A percentile compares a stretch with the other conserved stretches of the same genome.
phyloP scores from a whole-genome alignment of 2,888 invertebrate species.

The Trissolcus japonicus region DNA sequence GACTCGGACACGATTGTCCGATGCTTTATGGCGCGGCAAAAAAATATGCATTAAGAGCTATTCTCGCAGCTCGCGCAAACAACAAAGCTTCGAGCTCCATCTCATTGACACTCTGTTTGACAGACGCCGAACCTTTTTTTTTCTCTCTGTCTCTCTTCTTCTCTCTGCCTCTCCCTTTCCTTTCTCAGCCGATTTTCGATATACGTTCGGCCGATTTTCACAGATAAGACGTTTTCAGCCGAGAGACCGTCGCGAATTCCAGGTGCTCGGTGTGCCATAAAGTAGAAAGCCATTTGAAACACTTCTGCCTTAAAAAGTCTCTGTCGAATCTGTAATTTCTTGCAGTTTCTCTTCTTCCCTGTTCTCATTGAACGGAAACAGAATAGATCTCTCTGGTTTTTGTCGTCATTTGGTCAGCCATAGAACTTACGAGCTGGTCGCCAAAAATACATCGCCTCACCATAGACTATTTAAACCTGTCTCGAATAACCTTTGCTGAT shows the following conservation, averaged over 20 bases:
- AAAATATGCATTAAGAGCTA: conserved; percentile 40
- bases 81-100: conserved; percentile 12
- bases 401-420: conserved; percentile 1
- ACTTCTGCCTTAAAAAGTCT: conserved; percentile 50
- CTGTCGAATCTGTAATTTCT: conserved; percentile 34
- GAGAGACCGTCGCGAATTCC: conserved; percentile 52
- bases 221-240: conserved; percentile 25
- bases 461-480: conserved; percentile 19
- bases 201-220: conserved; percentile 43
- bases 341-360: conserved; percentile 41
- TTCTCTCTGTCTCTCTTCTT: background rate
- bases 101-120: conserved; percentile 26
- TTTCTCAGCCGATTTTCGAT: conserved; percentile 6
- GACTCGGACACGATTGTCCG: conserved; percentile 51
- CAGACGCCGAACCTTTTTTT: conserved; percentile 26
- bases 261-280: conserved; percentile 59
- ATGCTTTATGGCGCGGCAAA: conserved; percentile 53
- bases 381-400: conserved; percentile 37
- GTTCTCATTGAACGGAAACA: conserved; percentile 26
- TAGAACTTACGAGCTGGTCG: background rate
- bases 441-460: conserved; percentile 4
- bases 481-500: conserved; percentile 24
- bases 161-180: background rate
- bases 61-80: conserved; percentile 37
- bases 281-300: conserved; percentile 59